These are phyloP conservation scores for Lathamus discolor DNA, from an alignment of 2,113 vertebrate species.

Conservation along the genomic window DNA sequence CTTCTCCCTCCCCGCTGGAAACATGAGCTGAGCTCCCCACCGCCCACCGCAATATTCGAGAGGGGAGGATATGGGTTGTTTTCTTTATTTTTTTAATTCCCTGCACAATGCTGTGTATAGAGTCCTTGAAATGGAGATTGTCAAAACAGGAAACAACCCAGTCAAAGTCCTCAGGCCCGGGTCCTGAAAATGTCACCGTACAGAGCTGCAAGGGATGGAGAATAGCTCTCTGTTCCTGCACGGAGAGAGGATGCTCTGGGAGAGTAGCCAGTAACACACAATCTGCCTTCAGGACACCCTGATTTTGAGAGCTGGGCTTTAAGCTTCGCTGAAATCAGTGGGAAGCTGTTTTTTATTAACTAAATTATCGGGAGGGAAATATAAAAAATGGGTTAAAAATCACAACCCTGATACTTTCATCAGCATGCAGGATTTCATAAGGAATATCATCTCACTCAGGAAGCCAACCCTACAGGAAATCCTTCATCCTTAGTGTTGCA, in stretches of 20 bases:
- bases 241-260: not conserved
- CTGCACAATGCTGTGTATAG: not conserved
- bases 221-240: not conserved
- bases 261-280: rapidly evolving
- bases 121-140: not conserved
- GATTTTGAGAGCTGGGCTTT: not conserved
- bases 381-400: not conserved
- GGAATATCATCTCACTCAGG: not conserved
- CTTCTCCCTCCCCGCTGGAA: not conserved
- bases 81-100: not conserved
- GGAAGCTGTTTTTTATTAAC: not conserved
- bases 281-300: not conserved
- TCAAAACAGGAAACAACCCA: constrained; percentile 30
- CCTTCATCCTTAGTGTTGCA: not conserved
- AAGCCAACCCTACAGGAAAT: constrained; percentile 17
- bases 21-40: not conserved
- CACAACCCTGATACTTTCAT: not conserved
- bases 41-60: not conserved
- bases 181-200: not conserved
- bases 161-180: not conserved
- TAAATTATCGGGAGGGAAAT: not conserved
- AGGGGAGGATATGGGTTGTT: not conserved
- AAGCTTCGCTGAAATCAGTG: not conserved
- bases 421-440: not conserved
- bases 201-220: not conserved